Percentiles rank a stretch among this genome's conserved stretches.
phyloP scores from a whole-genome alignment of 2,888 invertebrate species.

The Unio pictorum region DNA sequence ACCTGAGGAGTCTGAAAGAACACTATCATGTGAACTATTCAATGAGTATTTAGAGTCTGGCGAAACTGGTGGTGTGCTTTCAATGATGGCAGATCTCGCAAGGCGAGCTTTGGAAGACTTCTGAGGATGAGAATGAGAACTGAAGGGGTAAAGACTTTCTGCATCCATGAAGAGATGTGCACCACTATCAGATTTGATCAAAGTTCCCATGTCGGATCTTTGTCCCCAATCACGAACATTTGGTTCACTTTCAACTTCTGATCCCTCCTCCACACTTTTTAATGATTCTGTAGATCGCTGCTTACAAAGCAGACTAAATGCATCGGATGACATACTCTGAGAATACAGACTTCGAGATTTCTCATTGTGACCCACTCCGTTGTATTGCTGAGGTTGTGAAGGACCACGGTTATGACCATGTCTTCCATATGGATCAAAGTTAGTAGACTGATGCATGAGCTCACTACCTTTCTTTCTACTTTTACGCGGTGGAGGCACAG shows the following conservation, averaged over 20 bases:
- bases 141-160: slow-evolving; percentile 31
- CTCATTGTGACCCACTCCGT: not conserved
- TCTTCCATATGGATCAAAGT: slow-evolving; percentile 31
- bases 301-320: slow-evolving; percentile 14
- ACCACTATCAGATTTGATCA: slow-evolving; percentile 64
- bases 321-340: slow-evolving; percentile 12
- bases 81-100: slow-evolving; percentile 39
- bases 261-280: slow-evolving; percentile 50
- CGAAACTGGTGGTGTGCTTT: slow-evolving; percentile 54
- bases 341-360: slow-evolving; percentile 3
- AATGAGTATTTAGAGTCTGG: slow-evolving; percentile 55
- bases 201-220: slow-evolving; percentile 23
- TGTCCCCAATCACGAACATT: slow-evolving; percentile 17
- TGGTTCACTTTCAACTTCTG: slow-evolving; percentile 29
- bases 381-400: slow-evolving; percentile 7
- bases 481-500: slow-evolving; percentile 51
- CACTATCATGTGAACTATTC: slow-evolving; percentile 55
- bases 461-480: slow-evolving; percentile 28
- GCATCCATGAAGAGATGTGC: slow-evolving; percentile 58
- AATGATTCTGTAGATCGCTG: slow-evolving; percentile 48
- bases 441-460: slow-evolving; percentile 20
- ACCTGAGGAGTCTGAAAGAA: slow-evolving; percentile 52
- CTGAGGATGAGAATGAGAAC: slow-evolving; percentile 21
- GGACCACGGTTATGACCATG: slow-evolving; percentile 8
- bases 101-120: slow-evolving; percentile 21